Base-by-base conservation (phyloP, 2,888 invertebrate species). In the Sturmia bella region DNA sequence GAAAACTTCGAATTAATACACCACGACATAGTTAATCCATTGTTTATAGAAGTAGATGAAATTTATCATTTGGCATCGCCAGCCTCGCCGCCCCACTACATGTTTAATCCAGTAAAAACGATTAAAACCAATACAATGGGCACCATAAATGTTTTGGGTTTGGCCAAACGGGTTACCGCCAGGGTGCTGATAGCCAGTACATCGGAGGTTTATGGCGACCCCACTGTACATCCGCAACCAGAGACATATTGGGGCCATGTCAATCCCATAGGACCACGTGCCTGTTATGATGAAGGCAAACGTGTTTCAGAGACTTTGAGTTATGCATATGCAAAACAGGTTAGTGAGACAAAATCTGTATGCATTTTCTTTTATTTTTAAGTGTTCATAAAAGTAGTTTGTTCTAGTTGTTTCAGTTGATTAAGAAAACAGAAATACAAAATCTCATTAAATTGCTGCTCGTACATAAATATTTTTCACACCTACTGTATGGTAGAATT, bases 281-380 rank as follows among this genome's bases (percentile, higher is more conserved):
- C 99, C 0, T 99, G 99, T 91, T 99, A 99, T 88, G 99, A 99
- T 89, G 99, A 99, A 92, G 99, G 99, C n/a, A 99, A 99, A 91
- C 93, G 99, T 69, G 98, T 99, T 0, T 96, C 99, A 0, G 99
- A 99, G 91, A 97, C 99, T 0, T 92, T 99, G 76, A 93, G 93
- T 7, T 99, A 98, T 90, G 98, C 99, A 0, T 99, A 99, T 91
- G 96, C 97, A 15, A 98, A 98, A 88, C 99, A 99, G 87, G 89
- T 89, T 24, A 85, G 85, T 48, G 1, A 3, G 27, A 21, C 56
- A 48, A 57, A 41, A 45, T 15, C 21, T 12, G 19, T 19, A 48
- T 19, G 19, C 5, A 17, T 17, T 2, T 13, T 13, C 11, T 17
- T 48, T 9, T 48, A 32, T 32, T 15, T 7, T 1, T 2, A 0